Conservation (phyloP, 1,140 invertebrate genomes). For the Cyclina sinensis region DNA sequence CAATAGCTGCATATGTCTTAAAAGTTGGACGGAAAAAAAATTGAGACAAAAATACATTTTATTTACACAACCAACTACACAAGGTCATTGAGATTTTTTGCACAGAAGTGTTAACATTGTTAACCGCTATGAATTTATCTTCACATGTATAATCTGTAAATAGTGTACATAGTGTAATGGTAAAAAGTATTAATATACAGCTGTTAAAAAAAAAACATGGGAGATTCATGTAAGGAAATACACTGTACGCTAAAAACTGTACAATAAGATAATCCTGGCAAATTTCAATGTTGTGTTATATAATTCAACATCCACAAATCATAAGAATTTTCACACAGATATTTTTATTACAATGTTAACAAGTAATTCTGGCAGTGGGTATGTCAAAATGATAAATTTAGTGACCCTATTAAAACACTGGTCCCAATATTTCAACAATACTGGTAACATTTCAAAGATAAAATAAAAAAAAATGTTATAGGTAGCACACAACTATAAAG, state of each 20-base stretch:
- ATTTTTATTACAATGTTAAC: background rate
- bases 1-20: slow-evolving; percentile 18
- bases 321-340: background rate
- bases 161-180: no score
- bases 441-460: background rate
- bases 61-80: background rate
- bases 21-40: slow-evolving; percentile 8
- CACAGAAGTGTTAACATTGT: no score
- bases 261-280: no score
- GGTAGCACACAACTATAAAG: slow-evolving; percentile 19
- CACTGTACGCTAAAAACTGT: no score
- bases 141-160: no score
- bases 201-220: no score
- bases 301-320: no score
- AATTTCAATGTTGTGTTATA: no score
- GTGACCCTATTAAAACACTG: background rate
- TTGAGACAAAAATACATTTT: slow-evolving; percentile 2
- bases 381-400: background rate
- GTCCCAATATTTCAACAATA: slow-evolving; percentile 10
- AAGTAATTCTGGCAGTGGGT: background rate
- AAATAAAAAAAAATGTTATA: background rate
- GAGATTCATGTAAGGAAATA: no score
- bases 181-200: no score
- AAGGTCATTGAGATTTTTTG: slow-evolving; percentile 1
- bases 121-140: no score